Conservation (phyloP, 2,888 invertebrate genomes). For the Exephanes ischioxanthus region DNA sequence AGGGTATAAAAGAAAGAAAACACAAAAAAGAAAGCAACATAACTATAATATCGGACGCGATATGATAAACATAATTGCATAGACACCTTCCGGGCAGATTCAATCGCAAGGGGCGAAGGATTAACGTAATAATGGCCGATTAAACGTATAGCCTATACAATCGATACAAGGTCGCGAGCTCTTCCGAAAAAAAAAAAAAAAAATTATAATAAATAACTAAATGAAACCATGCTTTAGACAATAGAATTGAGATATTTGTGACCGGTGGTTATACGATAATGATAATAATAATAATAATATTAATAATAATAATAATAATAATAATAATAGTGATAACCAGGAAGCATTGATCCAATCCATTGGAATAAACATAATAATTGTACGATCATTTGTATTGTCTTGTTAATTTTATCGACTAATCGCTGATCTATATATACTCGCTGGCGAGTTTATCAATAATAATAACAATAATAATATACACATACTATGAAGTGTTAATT, state of each 20-base stretch:
- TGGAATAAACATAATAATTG: conserved; percentile 69
- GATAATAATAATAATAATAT: conserved; percentile 43
- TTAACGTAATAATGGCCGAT: conserved; percentile 49
- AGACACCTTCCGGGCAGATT: neutral
- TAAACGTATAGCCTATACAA: conserved; percentile 43
- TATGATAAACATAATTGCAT: neutral
- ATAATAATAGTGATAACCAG: conserved; percentile 54
- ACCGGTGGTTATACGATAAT: conserved; percentile 62
- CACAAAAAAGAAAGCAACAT: neutral
- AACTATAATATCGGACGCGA: neutral
- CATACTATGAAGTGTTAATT: conserved; percentile 51
- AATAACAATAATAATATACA: conserved; percentile 51
- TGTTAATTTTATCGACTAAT: conserved; percentile 64
- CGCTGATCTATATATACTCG: conserved; percentile 62
- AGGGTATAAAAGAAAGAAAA: neutral
- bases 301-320: conserved; percentile 35
- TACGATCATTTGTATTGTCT: conserved; percentile 66
- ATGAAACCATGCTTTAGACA: conserved; percentile 60
- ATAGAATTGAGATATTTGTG: conserved; percentile 64
- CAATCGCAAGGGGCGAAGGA: conserved; percentile 14
- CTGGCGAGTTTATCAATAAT: conserved; percentile 65
- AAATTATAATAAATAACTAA: conserved; percentile 15
- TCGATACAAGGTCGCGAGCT: conserved; percentile 55
- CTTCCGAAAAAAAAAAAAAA: conserved; percentile 55
- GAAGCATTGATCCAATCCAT: conserved; percentile 58